Evolutionary conservation across 2,113 vertebrate species (phyloP).

Genomic region (Axis porcinus): DNA sequence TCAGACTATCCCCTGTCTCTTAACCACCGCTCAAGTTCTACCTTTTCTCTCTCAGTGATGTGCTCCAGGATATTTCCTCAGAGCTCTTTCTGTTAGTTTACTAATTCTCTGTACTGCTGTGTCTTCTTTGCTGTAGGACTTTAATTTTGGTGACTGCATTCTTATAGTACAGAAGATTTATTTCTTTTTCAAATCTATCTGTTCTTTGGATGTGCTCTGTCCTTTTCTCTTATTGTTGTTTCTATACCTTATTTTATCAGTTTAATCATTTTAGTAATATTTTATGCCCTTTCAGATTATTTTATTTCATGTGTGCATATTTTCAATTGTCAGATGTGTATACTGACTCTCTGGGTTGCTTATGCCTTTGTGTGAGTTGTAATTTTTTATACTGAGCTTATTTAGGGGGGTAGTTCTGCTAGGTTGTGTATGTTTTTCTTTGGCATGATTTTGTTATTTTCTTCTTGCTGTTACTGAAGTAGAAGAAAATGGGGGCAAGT

Average conservation of each 20-base stretch:
- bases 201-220: background rate
- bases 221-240: background rate
- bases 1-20: background rate
- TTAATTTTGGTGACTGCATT: background rate
- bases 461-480: background rate
- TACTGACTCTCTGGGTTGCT: background rate
- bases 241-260: background rate
- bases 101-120: background rate
- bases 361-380: background rate
- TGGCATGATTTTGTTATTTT: background rate
- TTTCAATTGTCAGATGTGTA: background rate
- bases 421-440: background rate
- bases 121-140: background rate
- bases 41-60: background rate
- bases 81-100: background rate
- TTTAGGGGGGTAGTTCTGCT: background rate
- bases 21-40: too few species aligned
- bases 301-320: background rate
- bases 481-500: background rate
- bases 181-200: background rate
- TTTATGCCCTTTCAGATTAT: background rate
- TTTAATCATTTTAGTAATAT: background rate
- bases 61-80: background rate
- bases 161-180: background rate
- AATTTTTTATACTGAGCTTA: background rate